phyloP scores from a whole-genome alignment of 2,888 invertebrate species.

The Hirtodrosophila cameraria region DNA sequence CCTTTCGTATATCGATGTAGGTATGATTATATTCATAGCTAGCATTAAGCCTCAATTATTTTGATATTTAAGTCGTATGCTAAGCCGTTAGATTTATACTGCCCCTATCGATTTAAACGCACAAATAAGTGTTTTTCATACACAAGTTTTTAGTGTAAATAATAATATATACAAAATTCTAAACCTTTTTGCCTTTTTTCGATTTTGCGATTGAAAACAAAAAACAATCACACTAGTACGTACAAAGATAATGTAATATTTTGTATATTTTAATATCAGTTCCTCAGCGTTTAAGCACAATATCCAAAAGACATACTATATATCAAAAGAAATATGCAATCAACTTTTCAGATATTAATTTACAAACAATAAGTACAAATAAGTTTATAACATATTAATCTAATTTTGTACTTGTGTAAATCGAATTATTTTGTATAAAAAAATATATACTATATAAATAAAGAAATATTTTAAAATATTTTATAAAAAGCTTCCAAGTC shows the following conservation, averaged over 20 bases:
- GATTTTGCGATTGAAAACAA: background rate
- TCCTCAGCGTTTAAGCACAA: constrained; percentile 48
- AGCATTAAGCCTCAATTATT: constrained; percentile 52
- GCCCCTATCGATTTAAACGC: constrained; percentile 6
- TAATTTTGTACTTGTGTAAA: constrained; percentile 52
- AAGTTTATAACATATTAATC: constrained; percentile 26
- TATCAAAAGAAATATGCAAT: constrained; percentile 11
- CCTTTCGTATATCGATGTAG: constrained; percentile 51
- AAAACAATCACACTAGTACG: constrained; percentile 12
- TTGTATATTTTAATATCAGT: constrained; percentile 46
- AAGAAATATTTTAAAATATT: too few relatives aligned
- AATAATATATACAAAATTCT: constrained; percentile 18
- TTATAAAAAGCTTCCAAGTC: background rate
- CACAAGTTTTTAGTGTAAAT: constrained; percentile 34
- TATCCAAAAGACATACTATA: constrained; percentile 11
- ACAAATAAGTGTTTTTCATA: constrained; percentile 15
- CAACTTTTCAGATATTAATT: constrained; percentile 39
- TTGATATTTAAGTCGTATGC: constrained; percentile 21
- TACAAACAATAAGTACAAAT: constrained; percentile 24
- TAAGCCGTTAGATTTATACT: constrained; percentile 23
- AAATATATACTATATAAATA: constrained; percentile 39
- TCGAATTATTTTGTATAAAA: constrained; percentile 62
- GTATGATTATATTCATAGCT: constrained; percentile 28
- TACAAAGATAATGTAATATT: constrained; percentile 29
- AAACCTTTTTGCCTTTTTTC: background rate